Base-by-base conservation (phyloP, 2,888 invertebrate species). In the Dicycla oo region DNA sequence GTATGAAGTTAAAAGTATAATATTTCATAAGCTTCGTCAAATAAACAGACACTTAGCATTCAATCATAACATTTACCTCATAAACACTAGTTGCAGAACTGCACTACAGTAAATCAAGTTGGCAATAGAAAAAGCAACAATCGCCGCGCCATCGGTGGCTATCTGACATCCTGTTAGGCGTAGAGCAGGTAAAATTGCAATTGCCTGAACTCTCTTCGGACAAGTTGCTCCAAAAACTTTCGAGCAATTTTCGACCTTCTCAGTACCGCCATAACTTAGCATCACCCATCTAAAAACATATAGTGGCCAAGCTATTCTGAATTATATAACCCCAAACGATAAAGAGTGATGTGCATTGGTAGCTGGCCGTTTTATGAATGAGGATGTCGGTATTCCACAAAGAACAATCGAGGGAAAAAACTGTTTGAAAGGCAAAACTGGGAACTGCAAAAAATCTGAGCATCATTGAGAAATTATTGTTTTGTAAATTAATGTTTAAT, bases 161-260 rank as follows among this genome's bases (percentile, higher is more conserved):
- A 84, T 86, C 87, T 86, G 87, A 89, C 87, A 88, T 89, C 88
- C 88, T 86, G 89, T 89, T 87, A 65, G 61, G 86, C 85, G 80
- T 79, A 75, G 83, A 88, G 90, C 94, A 93, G 94, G 94, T 94
- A 94, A 92, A 91, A 92, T 93, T 89, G 92, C 92, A 90, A 91
- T 89, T 89, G 89, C 86, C 91, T 86, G 80, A 89, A 88, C 88
- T 88, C 85, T 88, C 87, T 87, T 86, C 83, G 84, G 81, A 83
- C 82, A 87, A 88, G 82, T 86, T 85, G 86, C 86, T 82, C 79
- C 40, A 65, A 85, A 88, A 88, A 86, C 80, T 66, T 86, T 85
- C 87, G 88, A 86, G 80, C 87, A 77, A 91, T 87, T 88, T 86
- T 88, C 83, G 86, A 87, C 87, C 88, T 86, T 88, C 88, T 82